Evolutionary conservation across 2,113 vertebrate species (phyloP), one percentile per base, ranked within the genome.

Genomic region (Motacilla tschutschensis): DNA sequence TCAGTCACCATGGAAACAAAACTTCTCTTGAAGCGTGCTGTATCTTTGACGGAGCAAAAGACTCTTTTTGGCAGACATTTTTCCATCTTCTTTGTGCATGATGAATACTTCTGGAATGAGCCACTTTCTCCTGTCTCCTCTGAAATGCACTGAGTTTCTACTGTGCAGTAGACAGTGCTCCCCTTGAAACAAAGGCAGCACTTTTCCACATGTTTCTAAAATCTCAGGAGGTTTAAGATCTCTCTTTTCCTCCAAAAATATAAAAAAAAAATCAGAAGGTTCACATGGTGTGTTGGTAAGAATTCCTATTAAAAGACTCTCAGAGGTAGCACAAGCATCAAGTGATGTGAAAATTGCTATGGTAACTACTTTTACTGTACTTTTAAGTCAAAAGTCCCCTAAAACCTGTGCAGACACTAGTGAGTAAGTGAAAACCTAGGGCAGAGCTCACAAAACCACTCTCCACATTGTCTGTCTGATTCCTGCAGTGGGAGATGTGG

Each of bases 1-100:
- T 94, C 88, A 79, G 92, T 95, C 92, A 77, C 94, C 94, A 95
- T 95, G 92, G 94, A 91, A 94, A 95, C 94, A 77, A 94, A 94
- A 86, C 81, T 92, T 90, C 79, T 90, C 84, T 95, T 91, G 66
- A 81, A 88, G 90, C 35, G 12, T 66, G 74, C 85, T 62, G 59
- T 66, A 92, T 88, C 84, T 90, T 72, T 92, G 81, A 91, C 1
- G 2, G 92, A 82, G 79, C 81, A 88, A 88, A 86, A 86, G 81
- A 36, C 87, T 91, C 93, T 85, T 90, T 92, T 79, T 73, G 88
- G 88, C 81, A 92, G 92, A 79, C 64, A 67, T 90, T 90, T 93
- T 88, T 66, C 81, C 53, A n/a, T 91, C 81, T 51, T 89, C 54
- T 91, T 70, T 91, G 80, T 90, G 65, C 53, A 35, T 70, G 78